These are phyloP conservation scores for Hirundichthys speculiger DNA, from an alignment of 2,113 vertebrate species.

Conservation along the genomic window DNA sequence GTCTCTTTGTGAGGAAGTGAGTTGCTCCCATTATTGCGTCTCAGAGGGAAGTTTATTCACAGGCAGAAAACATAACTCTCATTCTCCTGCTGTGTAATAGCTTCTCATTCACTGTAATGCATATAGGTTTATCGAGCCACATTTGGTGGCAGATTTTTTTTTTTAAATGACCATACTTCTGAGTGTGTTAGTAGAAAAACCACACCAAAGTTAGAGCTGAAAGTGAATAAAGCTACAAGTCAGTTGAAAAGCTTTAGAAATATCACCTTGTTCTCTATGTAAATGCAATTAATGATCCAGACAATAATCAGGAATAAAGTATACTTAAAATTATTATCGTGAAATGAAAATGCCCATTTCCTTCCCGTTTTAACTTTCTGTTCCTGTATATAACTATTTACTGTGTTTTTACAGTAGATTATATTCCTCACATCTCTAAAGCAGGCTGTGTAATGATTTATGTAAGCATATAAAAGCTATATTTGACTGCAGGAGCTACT, in stretches of 20 bases:
- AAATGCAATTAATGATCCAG: too few relatives aligned
- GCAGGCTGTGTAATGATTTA: not conserved
- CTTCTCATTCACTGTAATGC: not conserved
- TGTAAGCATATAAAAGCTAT: slow-evolving; percentile 66
- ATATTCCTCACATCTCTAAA: slow-evolving; percentile 12
- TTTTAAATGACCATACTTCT: not conserved
- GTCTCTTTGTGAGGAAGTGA: too few relatives aligned
- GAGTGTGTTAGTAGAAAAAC: too few relatives aligned
- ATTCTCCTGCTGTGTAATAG: not conserved
- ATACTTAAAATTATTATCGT: too few relatives aligned
- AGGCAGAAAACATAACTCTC: slow-evolving; percentile 18
- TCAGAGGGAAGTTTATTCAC: slow-evolving; percentile 37
- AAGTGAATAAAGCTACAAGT: too few relatives aligned
- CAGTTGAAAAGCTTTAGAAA: too few relatives aligned
- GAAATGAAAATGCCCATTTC: too few relatives aligned
- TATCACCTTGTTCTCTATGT: too few relatives aligned
- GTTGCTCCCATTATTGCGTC: slow-evolving; percentile 17
- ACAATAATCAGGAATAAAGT: too few relatives aligned
- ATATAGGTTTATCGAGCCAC: not conserved
- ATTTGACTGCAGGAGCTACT: slow-evolving; percentile 58
- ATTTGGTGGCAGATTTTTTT: not conserved
- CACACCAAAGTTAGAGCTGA: too few relatives aligned
- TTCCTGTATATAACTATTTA: not conserved
- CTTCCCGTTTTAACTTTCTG: not conserved
- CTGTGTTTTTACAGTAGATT: not conserved